A percentile compares a stretch with the other conserved stretches of the same genome.
Conservation (phyloP, 2,113 vertebrate genomes). For the Melanostigma gelatinosum region DNA sequence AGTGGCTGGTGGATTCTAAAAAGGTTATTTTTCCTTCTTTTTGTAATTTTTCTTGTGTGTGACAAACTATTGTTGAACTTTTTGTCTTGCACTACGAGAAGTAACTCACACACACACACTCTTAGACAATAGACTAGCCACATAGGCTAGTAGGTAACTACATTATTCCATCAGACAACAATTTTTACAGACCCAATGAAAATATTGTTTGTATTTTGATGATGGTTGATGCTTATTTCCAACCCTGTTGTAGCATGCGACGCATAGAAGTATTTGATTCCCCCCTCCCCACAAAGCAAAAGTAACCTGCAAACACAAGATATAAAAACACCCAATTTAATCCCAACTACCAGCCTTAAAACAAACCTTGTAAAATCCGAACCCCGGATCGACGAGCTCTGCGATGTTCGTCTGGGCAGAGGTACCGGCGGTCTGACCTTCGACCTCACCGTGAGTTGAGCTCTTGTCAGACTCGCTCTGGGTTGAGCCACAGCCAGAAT, state of each 20-base stretch:
- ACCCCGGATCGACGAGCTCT: conserved; percentile 79
- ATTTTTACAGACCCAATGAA: too few relatives aligned
- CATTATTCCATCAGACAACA: too few relatives aligned
- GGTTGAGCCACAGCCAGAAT: conserved; percentile 93
- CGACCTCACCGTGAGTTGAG: conserved; percentile 89
- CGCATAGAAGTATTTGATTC: not conserved
- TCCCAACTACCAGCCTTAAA: not conserved
- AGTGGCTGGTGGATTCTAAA: too few relatives aligned
- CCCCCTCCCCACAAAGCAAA: not conserved
- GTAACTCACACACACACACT: too few relatives aligned
- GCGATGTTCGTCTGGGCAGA: conserved; percentile 64
- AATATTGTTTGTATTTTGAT: too few relatives aligned
- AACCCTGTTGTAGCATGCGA: not conserved
- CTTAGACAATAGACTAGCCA: too few relatives aligned
- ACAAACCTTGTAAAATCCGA: conserved; percentile 90
- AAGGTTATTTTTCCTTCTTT: too few relatives aligned
- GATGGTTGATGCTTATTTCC: not conserved
- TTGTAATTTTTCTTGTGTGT: too few relatives aligned
- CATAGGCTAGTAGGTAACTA: too few relatives aligned
- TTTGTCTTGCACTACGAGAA: too few relatives aligned
- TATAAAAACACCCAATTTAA: not conserved
- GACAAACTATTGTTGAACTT: too few relatives aligned
- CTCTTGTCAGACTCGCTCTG: conserved; percentile 95
- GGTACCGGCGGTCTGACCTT: conserved; percentile 83
- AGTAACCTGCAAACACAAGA: not conserved